These are phyloP conservation scores for Anoplopoma fimbria DNA, from an alignment of 2,113 vertebrate species.

Conservation along the genomic window DNA sequence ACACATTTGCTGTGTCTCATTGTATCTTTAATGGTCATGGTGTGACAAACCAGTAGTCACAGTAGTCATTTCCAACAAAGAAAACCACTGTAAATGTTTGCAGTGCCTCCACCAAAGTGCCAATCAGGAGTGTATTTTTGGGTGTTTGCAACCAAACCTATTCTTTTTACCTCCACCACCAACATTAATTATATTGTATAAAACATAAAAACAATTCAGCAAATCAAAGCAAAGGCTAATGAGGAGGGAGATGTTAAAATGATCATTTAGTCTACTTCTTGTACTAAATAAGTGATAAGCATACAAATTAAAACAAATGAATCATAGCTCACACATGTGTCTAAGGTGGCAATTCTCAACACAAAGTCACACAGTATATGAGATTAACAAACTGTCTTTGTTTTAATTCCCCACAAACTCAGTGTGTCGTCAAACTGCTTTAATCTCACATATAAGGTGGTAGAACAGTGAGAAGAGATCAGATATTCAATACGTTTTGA, in stretches of 20 bases:
- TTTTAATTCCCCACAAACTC: neutral
- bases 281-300: neutral
- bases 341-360: neutral
- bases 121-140: neutral
- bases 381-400: neutral
- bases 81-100: neutral
- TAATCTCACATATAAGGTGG: neutral
- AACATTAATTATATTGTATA: neutral
- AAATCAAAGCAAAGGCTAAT: neutral
- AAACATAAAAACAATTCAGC: too few species aligned
- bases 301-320: neutral
- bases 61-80: neutral
- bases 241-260: neutral
- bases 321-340: neutral
- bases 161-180: neutral
- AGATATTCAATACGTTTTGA: constrained; percentile 28
- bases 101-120: neutral
- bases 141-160: neutral
- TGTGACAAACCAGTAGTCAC: neutral
- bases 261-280: neutral
- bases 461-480: neutral
- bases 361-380: neutral
- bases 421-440: neutral
- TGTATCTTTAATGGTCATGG: neutral
- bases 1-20: neutral